A percentile compares a stretch with the other conserved stretches of the same genome.
phyloP scores from a whole-genome alignment of 2,113 vertebrate genomes.

The Aviceda subcristata region DNA sequence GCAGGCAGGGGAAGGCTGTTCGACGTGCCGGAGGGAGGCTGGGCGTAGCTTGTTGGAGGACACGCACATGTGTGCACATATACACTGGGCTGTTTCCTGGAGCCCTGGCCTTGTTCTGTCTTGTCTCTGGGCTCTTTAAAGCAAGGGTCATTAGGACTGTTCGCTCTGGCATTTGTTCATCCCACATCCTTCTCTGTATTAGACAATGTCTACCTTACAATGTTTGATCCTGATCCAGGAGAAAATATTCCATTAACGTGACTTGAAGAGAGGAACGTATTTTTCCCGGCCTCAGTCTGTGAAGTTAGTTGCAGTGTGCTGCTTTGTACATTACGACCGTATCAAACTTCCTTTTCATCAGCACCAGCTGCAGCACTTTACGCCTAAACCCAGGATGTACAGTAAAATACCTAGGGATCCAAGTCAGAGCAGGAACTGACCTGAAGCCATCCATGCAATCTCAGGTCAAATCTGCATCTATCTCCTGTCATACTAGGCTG shows the following conservation, averaged over 20 bases:
- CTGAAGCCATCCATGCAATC: not conserved
- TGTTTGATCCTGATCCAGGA: conserved; percentile 47
- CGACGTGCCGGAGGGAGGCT: not conserved
- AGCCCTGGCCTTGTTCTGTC: conserved; percentile 36
- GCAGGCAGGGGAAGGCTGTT: not conserved
- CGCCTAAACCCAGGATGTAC: rapidly evolving
- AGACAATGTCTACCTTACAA: conserved; percentile 44
- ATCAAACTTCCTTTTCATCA: not conserved
- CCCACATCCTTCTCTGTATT: conserved; percentile 30
- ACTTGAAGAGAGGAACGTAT: not conserved
- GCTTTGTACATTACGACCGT: rapidly evolving
- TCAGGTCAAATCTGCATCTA: not conserved
- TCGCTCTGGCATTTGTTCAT: conserved; percentile 7
- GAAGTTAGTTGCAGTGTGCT: not conserved
- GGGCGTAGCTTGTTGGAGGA: not conserved
- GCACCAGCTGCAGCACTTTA: not conserved
- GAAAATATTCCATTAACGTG: not conserved
- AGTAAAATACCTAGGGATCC: not conserved
- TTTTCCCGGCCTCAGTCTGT: not conserved
- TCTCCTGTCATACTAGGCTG: not conserved
- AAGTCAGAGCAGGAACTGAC: not conserved
- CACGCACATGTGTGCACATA: not conserved
- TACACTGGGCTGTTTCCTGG: not conserved
- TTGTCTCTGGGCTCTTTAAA: conserved; percentile 35
- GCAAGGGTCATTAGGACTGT: conserved; percentile 28